phyloP scores from a whole-genome alignment of 23 tunicate genomes.

The Oikopleura dioica region DNA sequence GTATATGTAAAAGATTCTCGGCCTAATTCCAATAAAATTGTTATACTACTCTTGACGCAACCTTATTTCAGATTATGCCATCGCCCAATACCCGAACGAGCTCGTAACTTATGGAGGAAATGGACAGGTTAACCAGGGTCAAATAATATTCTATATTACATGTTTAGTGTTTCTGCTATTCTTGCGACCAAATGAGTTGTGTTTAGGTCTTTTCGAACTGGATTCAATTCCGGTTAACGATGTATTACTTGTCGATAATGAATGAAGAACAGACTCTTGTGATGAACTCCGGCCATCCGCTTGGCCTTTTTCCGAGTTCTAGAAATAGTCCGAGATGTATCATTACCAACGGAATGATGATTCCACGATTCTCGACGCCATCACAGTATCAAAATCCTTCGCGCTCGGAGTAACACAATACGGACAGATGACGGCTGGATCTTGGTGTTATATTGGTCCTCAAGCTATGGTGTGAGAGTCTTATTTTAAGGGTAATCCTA shows the following conservation, averaged over 20 bases:
- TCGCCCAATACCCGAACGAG: slow-evolving; percentile 20
- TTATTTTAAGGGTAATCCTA: no score
- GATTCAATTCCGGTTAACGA: slow-evolving; percentile 41
- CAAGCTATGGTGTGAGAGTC: no score
- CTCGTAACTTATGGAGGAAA: slow-evolving; percentile 93
- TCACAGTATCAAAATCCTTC: slow-evolving; percentile 51
- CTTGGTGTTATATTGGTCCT: slow-evolving; percentile 94
- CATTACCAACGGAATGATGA: slow-evolving; percentile 58
- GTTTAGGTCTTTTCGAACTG: slow-evolving; percentile 90
- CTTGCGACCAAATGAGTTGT: no score
- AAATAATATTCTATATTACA: no score
- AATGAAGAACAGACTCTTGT: slow-evolving; percentile 59
- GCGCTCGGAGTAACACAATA: slow-evolving; percentile 86
- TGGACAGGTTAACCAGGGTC: no score
- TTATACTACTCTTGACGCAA: no score
- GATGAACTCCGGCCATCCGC: slow-evolving; percentile 95
- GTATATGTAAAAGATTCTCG: no score
- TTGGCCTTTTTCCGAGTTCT: slow-evolving; percentile 64
- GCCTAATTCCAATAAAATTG: no score
- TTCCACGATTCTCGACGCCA: slow-evolving; percentile 53
- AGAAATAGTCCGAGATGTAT: slow-evolving; percentile 37
- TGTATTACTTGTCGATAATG: slow-evolving; percentile 8
- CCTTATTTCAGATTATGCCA: slow-evolving; percentile 36
- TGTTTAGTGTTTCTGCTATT: no score
- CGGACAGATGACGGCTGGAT: slow-evolving; percentile 99